Evolutionary conservation across 1,140 invertebrate genomes (phyloP).

Genomic region (Tetramorium alpestre): DNA sequence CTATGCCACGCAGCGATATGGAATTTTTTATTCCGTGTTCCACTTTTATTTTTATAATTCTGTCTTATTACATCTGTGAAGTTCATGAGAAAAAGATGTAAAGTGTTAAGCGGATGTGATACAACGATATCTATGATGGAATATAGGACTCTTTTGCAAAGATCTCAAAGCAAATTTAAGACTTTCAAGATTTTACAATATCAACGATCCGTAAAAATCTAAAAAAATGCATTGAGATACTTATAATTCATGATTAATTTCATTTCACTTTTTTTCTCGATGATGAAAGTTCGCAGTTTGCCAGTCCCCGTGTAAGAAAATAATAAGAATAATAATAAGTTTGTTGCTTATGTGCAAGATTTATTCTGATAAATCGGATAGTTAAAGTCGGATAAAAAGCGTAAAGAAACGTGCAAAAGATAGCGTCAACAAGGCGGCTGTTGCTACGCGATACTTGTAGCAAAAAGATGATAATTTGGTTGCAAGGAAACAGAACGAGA

Average conservation of each 20-base stretch:
- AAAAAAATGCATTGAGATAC: not conserved
- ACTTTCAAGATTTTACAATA: not conserved
- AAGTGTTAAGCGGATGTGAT: not conserved
- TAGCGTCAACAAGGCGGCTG: not conserved
- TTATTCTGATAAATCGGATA: not conserved
- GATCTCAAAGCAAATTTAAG: not conserved
- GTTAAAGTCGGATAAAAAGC: not conserved
- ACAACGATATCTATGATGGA: not conserved
- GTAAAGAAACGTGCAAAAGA: not conserved
- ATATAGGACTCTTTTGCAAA: not conserved
- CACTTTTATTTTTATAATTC: not conserved
- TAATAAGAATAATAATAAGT: not conserved
- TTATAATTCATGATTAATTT: not conserved
- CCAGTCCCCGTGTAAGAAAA: not conserved
- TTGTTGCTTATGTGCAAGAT: not conserved
- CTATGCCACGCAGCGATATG: not conserved
- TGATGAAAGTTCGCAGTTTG: slow-evolving; percentile 5
- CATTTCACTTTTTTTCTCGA: not conserved
- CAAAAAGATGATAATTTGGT: not conserved
- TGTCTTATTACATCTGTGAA: not conserved
- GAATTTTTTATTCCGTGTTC: not conserved
- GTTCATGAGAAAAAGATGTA: not conserved
- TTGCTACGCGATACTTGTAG: not conserved
- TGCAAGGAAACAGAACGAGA: not conserved
- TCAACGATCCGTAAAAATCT: not conserved